Evolutionary conservation across 2,797 vertebrate genomes (phyloP).

Genomic region (Trematomus bernacchii): DNA sequence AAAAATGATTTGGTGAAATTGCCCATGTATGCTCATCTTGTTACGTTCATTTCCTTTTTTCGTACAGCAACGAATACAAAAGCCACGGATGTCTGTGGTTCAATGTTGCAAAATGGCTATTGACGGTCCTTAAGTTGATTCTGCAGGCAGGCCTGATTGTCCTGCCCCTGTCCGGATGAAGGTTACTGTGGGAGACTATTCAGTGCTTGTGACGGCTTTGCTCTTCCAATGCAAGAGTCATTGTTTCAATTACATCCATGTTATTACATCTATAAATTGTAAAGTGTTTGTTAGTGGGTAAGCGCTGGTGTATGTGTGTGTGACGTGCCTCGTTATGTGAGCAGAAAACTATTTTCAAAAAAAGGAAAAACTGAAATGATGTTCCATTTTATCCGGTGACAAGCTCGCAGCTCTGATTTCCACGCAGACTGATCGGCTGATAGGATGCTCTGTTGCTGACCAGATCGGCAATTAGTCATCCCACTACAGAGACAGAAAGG

Average conservation of each 20-base stretch:
- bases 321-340: conserved; percentile 33
- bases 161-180: conserved; percentile 31
- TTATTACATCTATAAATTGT: conserved; percentile 78
- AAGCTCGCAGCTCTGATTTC: conserved; percentile 42
- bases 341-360: conserved; percentile 40
- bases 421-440: conserved; percentile 55
- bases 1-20: conserved; percentile 59
- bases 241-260: conserved; percentile 75
- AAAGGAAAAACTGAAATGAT: conserved; percentile 52
- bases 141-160: conserved; percentile 36
- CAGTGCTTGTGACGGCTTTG: conserved; percentile 38
- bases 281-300: conserved; percentile 30
- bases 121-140: conserved; percentile 49
- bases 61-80: conserved; percentile 40
- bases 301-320: conserved; percentile 12
- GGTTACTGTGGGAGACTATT: conserved; percentile 46
- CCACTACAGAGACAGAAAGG: conserved; percentile 69
- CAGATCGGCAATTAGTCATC: conserved; percentile 82
- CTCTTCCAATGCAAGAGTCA: conserved; percentile 65
- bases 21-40: conserved; percentile 51
- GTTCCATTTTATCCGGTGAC: conserved; percentile 58
- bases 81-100: conserved; percentile 47
- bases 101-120: conserved; percentile 49
- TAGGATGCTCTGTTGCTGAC: conserved; percentile 66
- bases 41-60: conserved; percentile 57